These are phyloP conservation scores for Orussus abietinus DNA, from an alignment of 1,140 invertebrate genomes.

Conservation along the genomic window DNA sequence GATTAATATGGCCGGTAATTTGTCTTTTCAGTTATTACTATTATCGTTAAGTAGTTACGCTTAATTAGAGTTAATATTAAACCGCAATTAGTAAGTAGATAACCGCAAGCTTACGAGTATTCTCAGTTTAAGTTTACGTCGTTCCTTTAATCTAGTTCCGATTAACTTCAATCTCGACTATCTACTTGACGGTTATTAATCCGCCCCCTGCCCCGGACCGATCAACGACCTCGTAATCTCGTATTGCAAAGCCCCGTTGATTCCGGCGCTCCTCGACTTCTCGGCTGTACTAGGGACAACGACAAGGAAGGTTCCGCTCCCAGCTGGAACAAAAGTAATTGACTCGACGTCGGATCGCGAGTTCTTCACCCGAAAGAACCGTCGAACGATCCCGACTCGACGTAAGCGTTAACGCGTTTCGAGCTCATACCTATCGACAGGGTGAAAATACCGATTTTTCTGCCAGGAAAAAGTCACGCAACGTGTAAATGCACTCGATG, in stretches of 20 bases:
- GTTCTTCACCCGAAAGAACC: too few species aligned
- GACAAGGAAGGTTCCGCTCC: too few species aligned
- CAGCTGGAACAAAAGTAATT: too few species aligned
- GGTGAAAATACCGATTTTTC: too few species aligned
- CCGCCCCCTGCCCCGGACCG: conserved; percentile 1
- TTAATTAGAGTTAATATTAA: conserved; percentile 34
- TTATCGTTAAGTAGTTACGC: conserved; percentile 28
- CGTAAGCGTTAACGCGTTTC: too few species aligned
- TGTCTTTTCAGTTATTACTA: conserved; percentile 22
- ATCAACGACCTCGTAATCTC: conserved; percentile 9
- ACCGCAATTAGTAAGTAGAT: conserved; percentile 37
- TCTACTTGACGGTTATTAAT: conserved; percentile 21
- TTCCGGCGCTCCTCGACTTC: too few species aligned
- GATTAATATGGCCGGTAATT: conserved; percentile 49
- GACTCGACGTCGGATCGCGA: too few species aligned
- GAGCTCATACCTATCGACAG: too few species aligned
- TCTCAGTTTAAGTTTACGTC: conserved; percentile 26
- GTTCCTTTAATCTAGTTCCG: conserved; percentile 23
- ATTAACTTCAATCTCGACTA: conserved; percentile 27
- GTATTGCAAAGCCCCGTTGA: conserved; percentile 24
- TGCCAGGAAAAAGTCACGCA: too few species aligned
- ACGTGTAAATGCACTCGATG: too few species aligned
- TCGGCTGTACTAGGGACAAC: too few species aligned
- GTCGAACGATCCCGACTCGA: too few species aligned
- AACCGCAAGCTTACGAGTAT: conserved; percentile 38